phyloP scores from a whole-genome alignment of 2,113 vertebrate genomes.

The Apeltes quadracus region DNA sequence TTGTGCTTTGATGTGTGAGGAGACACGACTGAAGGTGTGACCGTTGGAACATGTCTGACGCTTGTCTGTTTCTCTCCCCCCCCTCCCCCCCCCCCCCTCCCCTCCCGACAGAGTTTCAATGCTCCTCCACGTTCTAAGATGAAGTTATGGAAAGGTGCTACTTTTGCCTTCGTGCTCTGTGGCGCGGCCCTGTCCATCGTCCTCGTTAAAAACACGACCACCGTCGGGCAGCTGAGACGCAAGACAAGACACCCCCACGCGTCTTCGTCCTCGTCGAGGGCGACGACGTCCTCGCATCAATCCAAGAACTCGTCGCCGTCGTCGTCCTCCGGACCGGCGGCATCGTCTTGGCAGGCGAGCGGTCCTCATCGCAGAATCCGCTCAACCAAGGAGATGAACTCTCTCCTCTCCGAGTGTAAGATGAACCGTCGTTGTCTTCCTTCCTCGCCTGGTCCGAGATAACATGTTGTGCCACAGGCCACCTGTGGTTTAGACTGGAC shows the following conservation, averaged over 20 bases:
- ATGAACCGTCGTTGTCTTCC: constrained; percentile 44
- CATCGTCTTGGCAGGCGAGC: constrained; percentile 22
- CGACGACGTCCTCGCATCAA: constrained; percentile 26
- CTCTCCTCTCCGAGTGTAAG: constrained; percentile 83
- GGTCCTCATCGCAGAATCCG: constrained; percentile 65
- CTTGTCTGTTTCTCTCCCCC: constrained; percentile 18
- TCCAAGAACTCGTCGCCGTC: constrained; percentile 38
- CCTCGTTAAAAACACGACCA: constrained; percentile 84
- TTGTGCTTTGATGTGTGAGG: constrained; percentile 19
- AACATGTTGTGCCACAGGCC: constrained; percentile 37
- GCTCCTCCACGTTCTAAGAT: constrained; percentile 91
- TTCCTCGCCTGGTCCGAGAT: constrained; percentile 26
- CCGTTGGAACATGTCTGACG: constrained; percentile 47
- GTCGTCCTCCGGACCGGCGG: background rate
- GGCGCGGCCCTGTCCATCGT: constrained; percentile 85
- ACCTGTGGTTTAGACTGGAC: constrained; percentile 14
- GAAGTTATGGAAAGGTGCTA: constrained; percentile 95
- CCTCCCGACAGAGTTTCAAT: constrained; percentile 86
- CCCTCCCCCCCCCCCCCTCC: constrained; percentile 57
- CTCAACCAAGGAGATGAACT: constrained; percentile 73
- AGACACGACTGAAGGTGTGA: constrained; percentile 18
- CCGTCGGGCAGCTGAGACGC: constrained; percentile 53
- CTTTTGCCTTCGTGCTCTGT: constrained; percentile 89
- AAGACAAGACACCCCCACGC: constrained; percentile 37
- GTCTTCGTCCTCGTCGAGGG: constrained; percentile 43